Conservation (phyloP, 2,113 vertebrate genomes). For the Spea bombifrons region DNA sequence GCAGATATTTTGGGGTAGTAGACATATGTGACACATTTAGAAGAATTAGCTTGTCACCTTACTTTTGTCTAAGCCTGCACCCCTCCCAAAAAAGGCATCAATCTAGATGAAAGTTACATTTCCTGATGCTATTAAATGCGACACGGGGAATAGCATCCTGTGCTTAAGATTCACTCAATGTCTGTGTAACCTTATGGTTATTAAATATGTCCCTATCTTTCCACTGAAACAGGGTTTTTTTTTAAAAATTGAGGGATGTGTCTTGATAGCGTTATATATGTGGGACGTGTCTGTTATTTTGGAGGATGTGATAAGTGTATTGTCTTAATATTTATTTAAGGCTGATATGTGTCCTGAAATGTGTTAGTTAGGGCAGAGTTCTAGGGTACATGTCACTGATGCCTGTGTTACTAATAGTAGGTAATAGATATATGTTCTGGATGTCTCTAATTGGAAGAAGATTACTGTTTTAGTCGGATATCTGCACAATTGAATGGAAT, state of each 20-base stretch:
- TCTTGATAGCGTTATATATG: not conserved
- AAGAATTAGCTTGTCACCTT: not conserved
- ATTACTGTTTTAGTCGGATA: too few relatives aligned
- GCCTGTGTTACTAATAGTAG: not conserved
- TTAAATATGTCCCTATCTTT: constrained; percentile 1
- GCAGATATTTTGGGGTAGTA: constrained; percentile 46
- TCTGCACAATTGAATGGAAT: too few relatives aligned
- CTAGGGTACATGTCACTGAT: not conserved
- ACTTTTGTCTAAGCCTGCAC: not conserved
- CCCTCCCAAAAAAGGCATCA: not conserved
- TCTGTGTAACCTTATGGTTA: constrained; percentile 36
- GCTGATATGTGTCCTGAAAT: too few relatives aligned
- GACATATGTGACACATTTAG: constrained; percentile 26
- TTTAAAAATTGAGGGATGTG: not conserved
- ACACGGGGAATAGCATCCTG: constrained; percentile 4
- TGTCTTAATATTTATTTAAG: too few relatives aligned
- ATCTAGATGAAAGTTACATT: not conserved
- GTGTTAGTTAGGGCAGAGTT: not conserved
- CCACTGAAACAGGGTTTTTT: not conserved
- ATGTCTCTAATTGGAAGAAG: not conserved
- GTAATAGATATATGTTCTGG: not conserved
- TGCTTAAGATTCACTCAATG: constrained; percentile 23
- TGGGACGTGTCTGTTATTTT: not conserved
- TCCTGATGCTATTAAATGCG: constrained; percentile 3
- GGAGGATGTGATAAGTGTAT: not conserved